Evolutionary conservation across 2,888 invertebrate species (phyloP).

Genomic region (Ophonus ardosiacus): DNA sequence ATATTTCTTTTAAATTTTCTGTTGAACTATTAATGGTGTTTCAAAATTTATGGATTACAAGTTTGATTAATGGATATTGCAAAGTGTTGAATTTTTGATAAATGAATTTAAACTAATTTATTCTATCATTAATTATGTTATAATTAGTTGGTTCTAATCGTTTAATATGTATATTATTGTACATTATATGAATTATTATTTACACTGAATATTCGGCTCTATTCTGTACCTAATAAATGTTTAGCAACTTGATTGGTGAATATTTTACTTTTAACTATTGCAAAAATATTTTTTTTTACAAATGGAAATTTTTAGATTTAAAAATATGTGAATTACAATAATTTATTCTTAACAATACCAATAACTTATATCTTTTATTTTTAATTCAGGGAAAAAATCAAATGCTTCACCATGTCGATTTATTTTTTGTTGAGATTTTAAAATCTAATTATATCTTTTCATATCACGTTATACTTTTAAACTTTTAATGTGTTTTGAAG

Average conservation of each 20-base stretch:
- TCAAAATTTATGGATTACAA: background rate
- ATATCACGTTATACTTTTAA: background rate
- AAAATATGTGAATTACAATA: no score
- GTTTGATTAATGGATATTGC: background rate
- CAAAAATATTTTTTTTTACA: no score
- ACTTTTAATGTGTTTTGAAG: background rate
- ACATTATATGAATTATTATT: background rate
- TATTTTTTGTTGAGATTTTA: background rate
- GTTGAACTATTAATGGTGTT: background rate
- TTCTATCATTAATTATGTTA: background rate
- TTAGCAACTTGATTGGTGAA: no score
- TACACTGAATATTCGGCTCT: no score
- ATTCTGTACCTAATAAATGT: no score
- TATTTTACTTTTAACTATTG: no score
- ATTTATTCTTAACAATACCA: background rate
- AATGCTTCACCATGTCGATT: background rate
- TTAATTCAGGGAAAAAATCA: background rate
- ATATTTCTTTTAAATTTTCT: background rate
- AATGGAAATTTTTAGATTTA: no score
- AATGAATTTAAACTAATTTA: background rate
- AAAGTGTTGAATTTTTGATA: background rate
- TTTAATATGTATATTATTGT: background rate
- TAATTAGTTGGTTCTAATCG: background rate
- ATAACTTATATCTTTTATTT: background rate
- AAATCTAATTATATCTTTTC: constrained; percentile 1